phyloP scores from a whole-genome alignment of 2,888 invertebrate genomes.

The Tipula confusa region DNA sequence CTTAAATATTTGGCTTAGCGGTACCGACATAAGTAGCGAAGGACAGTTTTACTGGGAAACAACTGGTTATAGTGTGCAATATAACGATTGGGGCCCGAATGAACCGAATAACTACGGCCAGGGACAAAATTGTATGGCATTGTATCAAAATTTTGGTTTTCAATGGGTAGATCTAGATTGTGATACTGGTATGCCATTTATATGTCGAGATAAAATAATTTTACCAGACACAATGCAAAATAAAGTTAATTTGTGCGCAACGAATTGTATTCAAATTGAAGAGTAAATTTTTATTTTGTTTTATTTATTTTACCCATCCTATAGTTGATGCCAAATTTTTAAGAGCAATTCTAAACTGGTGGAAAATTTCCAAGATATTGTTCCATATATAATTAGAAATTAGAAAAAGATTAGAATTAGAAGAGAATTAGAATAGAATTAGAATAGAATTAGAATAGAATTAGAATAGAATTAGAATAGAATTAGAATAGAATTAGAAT shows the following conservation, averaged over 20 bases:
- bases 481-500: too few relatives aligned
- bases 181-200: not conserved
- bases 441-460: too few relatives aligned
- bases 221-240: not conserved
- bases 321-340: too few relatives aligned
- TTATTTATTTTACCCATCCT: too few relatives aligned
- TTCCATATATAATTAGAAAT: too few relatives aligned
- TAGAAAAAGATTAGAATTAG: too few relatives aligned
- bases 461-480: too few relatives aligned
- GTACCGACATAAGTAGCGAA: not conserved
- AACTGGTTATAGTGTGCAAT: not conserved
- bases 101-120: not conserved
- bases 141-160: not conserved
- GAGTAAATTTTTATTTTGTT: not conserved
- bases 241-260: not conserved
- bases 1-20: not conserved
- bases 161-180: not conserved
- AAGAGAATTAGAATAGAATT: too few relatives aligned
- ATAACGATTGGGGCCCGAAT: not conserved
- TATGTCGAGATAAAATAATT: not conserved
- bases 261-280: not conserved
- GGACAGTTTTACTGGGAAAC: not conserved
- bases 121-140: not conserved
- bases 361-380: too few relatives aligned
- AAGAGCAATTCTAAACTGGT: too few relatives aligned